phyloP scores from a whole-genome alignment of 2,113 vertebrate genomes.

The Sinosuthora webbiana region DNA sequence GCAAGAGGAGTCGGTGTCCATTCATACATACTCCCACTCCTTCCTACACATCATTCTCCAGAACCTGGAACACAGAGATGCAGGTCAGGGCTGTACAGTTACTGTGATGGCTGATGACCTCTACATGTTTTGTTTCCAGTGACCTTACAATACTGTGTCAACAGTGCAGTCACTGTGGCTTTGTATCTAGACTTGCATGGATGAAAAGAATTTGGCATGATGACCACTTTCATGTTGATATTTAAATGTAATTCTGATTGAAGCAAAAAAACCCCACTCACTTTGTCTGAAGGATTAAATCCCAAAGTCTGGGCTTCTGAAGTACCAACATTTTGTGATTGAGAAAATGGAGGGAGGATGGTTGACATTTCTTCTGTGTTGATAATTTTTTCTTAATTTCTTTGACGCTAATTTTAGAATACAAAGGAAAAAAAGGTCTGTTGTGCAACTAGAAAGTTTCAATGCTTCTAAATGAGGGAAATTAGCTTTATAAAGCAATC shows the following conservation, averaged over 20 bases:
- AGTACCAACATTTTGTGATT: not conserved
- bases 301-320: not conserved
- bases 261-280: not conserved
- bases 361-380: not conserved
- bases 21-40: slow-evolving; percentile 89
- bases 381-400: not conserved
- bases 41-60: slow-evolving; percentile 90
- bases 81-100: slow-evolving; percentile 71
- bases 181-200: not conserved
- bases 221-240: not conserved
- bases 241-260: not conserved
- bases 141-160: not conserved
- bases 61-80: slow-evolving; percentile 88
- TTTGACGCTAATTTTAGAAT: not conserved
- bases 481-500: not conserved
- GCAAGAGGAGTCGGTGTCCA: slow-evolving; percentile 89
- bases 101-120: not conserved
- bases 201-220: not conserved
- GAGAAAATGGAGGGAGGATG: not conserved
- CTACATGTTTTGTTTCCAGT: not conserved
- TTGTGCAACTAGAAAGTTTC: not conserved
- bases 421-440: not conserved
- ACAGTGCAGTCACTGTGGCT: not conserved
- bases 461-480: not conserved
- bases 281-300: not conserved